Evolutionary conservation across 2,888 invertebrate species (phyloP), one percentile per base, ranked within the genome.

Genomic region (Mystacides longicornis): DNA sequence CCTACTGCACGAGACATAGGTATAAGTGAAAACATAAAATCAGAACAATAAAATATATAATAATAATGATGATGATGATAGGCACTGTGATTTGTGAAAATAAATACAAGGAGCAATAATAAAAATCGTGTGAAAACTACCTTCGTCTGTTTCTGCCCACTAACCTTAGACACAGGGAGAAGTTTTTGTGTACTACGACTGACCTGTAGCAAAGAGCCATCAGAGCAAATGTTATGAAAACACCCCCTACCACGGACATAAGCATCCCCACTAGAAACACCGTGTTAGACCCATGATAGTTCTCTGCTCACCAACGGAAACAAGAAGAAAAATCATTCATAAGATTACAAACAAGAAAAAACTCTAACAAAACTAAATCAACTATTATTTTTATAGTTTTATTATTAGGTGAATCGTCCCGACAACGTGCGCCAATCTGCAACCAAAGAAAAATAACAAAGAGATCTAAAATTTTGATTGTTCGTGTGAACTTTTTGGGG

Each of bases 191-290:
- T 87, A 93, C 92, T 89, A 92, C 92, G 86, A 92, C 92, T 91
- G 92, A 93, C 92, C 93, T 92, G 91, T 94, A 94, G 90, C 94
- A 94, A 85, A 94, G 89, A 83, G 94, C 94, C 89, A 94, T 89
- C 85, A 93, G 88, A 83, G 94, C 93, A 87, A 94, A 94, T 84
- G 93, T 86, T 83, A 94, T 87, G 88, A 94, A 94, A 85, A 94
- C 94, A 85, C 93, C 93, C 87, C 93, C 94, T 86, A 94, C 93
- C 85, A 93, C 93, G 83, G 93, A 93, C 87, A 94, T 93, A 85
- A 94, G 91, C 81, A 92, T 90, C 84, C 87, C 90, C 81, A 94
- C 94, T 85, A 94, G 88, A 86, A 91, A 91, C 81, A 92, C 90
- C 82, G 93, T 93, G 86, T 93, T 93, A 81, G 92, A 93, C 82